Evolutionary conservation across 1,140 invertebrate species (phyloP).

Genomic region (Phthorimaea operculella): DNA sequence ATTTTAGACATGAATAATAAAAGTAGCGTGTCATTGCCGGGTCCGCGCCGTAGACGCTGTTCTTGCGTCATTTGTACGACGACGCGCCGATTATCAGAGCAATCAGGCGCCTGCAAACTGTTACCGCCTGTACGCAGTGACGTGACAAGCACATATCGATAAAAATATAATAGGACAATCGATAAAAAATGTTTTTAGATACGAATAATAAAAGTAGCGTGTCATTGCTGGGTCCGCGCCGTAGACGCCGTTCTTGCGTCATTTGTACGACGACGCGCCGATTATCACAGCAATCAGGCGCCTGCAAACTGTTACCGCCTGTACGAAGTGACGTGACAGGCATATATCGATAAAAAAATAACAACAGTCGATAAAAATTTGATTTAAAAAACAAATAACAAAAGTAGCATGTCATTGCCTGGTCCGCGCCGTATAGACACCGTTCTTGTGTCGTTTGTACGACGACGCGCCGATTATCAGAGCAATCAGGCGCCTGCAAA

Average conservation of each 20-base stretch:
- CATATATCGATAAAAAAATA: neutral
- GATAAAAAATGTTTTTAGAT: no score
- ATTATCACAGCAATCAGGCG: constrained; percentile 53
- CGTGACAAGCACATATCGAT: neutral
- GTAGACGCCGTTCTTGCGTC: constrained; percentile 14
- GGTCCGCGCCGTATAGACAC: constrained; percentile 20
- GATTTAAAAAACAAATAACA: no score
- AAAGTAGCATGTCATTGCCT: constrained; percentile 10
- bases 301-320: constrained; percentile 36
- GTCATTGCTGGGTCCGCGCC: neutral
- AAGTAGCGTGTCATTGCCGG: constrained; percentile 11
- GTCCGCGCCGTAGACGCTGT: constrained; percentile 26
- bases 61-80: constrained; percentile 46
- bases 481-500: constrained; percentile 47
- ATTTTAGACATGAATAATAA: no score
- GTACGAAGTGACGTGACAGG: constrained; percentile 7
- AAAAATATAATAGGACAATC: neutral
- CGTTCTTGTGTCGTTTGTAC: constrained; percentile 48
- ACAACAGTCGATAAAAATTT: no score
- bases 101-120: constrained; percentile 46
- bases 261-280: constrained; percentile 13
- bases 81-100: constrained; percentile 48
- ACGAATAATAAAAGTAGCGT: no score
- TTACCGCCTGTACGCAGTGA: constrained; percentile 22
- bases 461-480: constrained; percentile 47